Conservation (phyloP, 1,140 invertebrate genomes). For the Bombus confusus region DNA sequence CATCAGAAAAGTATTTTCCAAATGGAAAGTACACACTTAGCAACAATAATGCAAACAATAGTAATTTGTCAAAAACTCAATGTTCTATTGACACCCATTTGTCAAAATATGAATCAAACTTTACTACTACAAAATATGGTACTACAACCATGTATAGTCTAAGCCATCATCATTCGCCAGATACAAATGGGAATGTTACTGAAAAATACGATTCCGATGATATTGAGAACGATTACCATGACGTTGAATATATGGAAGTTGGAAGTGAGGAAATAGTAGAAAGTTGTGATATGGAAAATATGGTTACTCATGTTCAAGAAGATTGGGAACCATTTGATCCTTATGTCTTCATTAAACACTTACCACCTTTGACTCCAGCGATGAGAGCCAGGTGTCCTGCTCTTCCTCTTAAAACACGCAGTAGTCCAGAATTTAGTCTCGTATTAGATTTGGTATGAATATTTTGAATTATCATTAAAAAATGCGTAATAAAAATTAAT, state of each 20-base stretch:
- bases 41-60: conserved; percentile 76
- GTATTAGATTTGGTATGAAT: conserved; percentile 91
- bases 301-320: conserved; percentile 84
- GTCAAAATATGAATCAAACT: conserved; percentile 72
- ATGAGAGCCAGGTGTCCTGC: conserved; percentile 94
- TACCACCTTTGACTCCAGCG: conserved; percentile 94
- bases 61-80: conserved; percentile 69
- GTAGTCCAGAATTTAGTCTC: conserved; percentile 96
- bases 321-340: conserved; percentile 94
- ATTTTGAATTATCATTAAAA: conserved; percentile 53
- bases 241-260: conserved; percentile 80
- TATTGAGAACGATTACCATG: conserved; percentile 75
- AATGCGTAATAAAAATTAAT: not conserved
- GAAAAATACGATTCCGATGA: conserved; percentile 75
- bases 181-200: conserved; percentile 75
- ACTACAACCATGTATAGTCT: conserved; percentile 69
- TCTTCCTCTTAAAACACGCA: conserved; percentile 95
- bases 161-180: conserved; percentile 68
- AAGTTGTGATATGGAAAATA: conserved; percentile 83
- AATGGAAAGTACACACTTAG: conserved; percentile 71
- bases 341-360: conserved; percentile 95
- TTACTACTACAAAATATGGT: conserved; percentile 64
- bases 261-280: conserved; percentile 81
- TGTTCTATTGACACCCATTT: conserved; percentile 65
- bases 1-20: conserved; percentile 71